These are phyloP conservation scores for Diploptera punctata DNA, from an alignment of 2,888 invertebrate genomes.

Conservation along the genomic window DNA sequence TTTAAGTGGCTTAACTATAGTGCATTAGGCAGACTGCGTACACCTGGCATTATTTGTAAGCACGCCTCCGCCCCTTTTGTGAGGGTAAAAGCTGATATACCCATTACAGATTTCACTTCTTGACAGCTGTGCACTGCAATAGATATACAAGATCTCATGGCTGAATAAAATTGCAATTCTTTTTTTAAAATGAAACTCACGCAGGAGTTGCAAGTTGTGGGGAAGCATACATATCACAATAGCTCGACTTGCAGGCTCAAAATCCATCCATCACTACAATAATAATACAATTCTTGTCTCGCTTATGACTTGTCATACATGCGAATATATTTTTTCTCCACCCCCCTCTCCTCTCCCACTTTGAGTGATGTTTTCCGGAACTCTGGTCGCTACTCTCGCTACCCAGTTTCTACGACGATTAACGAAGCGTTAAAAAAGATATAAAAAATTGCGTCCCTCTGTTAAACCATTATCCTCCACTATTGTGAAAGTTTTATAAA, in stretches of 20 bases:
- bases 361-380: conserved; percentile 15
- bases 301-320: neutral
- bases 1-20: no score
- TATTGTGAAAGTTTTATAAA: no score
- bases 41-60: neutral
- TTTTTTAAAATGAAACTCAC: neutral
- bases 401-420: neutral
- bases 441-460: no score
- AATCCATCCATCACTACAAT: conserved; percentile 17
- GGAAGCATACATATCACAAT: conserved; percentile 7
- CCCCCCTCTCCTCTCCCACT: neutral
- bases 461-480: no score
- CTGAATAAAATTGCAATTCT: neutral
- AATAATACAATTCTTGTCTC: neutral
- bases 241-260: neutral
- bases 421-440: conserved; percentile 3
- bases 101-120: neutral
- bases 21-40: no score
- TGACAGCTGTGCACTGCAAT: neutral
- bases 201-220: neutral
- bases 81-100: neutral
- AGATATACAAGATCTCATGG: neutral
- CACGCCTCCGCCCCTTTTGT: no score
- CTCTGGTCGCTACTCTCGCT: no score
- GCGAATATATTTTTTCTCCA: neutral